Conservation (phyloP, 1,140 invertebrate genomes). For the Panulirus ornatus region DNA sequence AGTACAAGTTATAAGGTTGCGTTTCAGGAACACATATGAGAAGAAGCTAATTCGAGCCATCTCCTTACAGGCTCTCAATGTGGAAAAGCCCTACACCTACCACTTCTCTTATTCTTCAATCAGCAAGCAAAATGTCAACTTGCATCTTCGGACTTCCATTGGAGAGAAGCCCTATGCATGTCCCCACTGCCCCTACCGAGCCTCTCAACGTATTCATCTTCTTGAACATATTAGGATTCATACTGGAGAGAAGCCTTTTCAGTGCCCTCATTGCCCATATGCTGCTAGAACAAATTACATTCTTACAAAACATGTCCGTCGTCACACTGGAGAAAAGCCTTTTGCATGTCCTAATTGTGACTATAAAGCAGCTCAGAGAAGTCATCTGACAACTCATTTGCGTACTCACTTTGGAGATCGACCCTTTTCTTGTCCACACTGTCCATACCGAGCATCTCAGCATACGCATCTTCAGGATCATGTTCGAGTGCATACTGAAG, state of each 20-base stretch:
- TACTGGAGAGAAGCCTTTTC: slow-evolving; percentile 61
- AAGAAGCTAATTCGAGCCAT: slow-evolving; percentile 57
- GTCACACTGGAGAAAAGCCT: slow-evolving; percentile 56
- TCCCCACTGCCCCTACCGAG: slow-evolving; percentile 67
- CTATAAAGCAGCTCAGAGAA: slow-evolving; percentile 55
- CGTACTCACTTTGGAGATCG: slow-evolving; percentile 39
- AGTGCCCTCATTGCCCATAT: slow-evolving; percentile 55
- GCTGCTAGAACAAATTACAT: slow-evolving; percentile 87
- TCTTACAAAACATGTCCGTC: slow-evolving; percentile 85
- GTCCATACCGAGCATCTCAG: slow-evolving; percentile 91
- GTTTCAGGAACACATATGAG: not conserved
- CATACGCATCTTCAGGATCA: slow-evolving; percentile 97
- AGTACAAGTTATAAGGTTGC: slow-evolving; percentile 13
- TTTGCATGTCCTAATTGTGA: slow-evolving; percentile 54
- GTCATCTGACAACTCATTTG: slow-evolving; percentile 42
- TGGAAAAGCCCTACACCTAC: slow-evolving; percentile 55
- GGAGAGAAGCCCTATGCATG: slow-evolving; percentile 57
- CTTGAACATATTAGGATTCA: slow-evolving; percentile 60
- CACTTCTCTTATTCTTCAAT: slow-evolving; percentile 37
- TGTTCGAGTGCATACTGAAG: slow-evolving; percentile 95
- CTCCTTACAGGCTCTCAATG: slow-evolving; percentile 62
- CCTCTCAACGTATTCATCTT: slow-evolving; percentile 61
- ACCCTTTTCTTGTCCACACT: slow-evolving; percentile 94
- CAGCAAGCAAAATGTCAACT: slow-evolving; percentile 34
- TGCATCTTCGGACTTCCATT: slow-evolving; percentile 29